These are phyloP conservation scores for Frieseomelitta varia DNA, from an alignment of 1,140 invertebrate species.

Conservation along the genomic window DNA sequence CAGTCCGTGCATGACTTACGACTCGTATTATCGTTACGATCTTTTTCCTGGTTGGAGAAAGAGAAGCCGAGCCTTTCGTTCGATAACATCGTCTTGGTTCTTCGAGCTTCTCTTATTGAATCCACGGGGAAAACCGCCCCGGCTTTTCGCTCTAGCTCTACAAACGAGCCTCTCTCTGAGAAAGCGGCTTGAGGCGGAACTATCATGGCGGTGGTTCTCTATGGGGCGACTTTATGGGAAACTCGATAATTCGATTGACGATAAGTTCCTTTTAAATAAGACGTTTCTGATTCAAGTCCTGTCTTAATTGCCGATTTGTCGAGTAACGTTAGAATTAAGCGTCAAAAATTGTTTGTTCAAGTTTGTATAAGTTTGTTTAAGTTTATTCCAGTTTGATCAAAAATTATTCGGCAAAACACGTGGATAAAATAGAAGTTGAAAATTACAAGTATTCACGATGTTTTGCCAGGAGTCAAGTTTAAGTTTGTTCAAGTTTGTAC, in stretches of 20 bases:
- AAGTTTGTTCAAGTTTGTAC: too few species aligned
- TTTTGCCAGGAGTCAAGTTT: too few species aligned
- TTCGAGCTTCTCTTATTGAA: slow-evolving; percentile 66
- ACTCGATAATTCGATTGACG: slow-evolving; percentile 31
- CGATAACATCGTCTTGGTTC: slow-evolving; percentile 55
- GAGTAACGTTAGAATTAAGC: too few species aligned
- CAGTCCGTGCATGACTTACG: slow-evolving; percentile 55
- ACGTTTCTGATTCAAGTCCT: neutral
- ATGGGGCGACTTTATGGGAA: slow-evolving; percentile 31
- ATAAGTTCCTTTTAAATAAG: slow-evolving; percentile 26
- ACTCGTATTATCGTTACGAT: slow-evolving; percentile 59
- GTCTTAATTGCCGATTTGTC: neutral
- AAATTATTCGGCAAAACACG: too few species aligned
- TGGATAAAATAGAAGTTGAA: too few species aligned
- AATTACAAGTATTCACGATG: too few species aligned
- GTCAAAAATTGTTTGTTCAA: too few species aligned
- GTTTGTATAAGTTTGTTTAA: too few species aligned
- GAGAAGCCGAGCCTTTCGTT: slow-evolving; percentile 22
- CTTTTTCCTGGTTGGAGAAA: slow-evolving; percentile 33
- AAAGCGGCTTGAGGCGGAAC: slow-evolving; percentile 40
- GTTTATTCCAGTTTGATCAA: too few species aligned
- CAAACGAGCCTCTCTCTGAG: slow-evolving; percentile 48
- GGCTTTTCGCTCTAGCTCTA: slow-evolving; percentile 44
- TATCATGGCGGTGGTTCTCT: slow-evolving; percentile 33
- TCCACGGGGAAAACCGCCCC: slow-evolving; percentile 54